Percentiles rank a stretch among this genome's conserved stretches.
phyloP scores from a whole-genome alignment of 2,797 vertebrate genomes.

The Alca torda region DNA sequence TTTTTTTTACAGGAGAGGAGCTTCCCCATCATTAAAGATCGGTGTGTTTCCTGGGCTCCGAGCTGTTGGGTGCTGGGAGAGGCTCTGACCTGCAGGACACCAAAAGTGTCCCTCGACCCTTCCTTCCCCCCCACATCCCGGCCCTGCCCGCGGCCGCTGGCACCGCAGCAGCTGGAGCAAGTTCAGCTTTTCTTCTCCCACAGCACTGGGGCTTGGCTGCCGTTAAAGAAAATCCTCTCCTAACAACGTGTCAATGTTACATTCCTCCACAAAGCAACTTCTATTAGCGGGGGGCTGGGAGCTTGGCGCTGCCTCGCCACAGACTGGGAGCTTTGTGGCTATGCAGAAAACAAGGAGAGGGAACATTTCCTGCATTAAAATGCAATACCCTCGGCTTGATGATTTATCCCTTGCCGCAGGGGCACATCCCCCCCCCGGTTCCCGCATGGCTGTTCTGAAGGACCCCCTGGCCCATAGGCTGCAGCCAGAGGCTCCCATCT shows the following conservation, averaged over 20 bases:
- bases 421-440: background rate
- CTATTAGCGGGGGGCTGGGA: slow-evolving; percentile 77
- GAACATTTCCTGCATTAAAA: slow-evolving; percentile 83
- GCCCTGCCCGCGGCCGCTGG: slow-evolving; percentile 60
- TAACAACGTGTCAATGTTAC: slow-evolving; percentile 84
- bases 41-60: slow-evolving; percentile 10
- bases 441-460: background rate
- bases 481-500: background rate
- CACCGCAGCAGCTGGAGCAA: slow-evolving; percentile 55
- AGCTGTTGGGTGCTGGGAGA: background rate
- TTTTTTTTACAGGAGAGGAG: slow-evolving; percentile 17
- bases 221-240: slow-evolving; percentile 79
- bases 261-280: slow-evolving; percentile 81
- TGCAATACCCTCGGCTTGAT: slow-evolving; percentile 57
- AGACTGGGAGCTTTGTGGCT: slow-evolving; percentile 81
- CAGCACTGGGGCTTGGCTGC: slow-evolving; percentile 77
- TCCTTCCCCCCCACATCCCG: background rate
- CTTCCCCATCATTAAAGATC: slow-evolving; percentile 10
- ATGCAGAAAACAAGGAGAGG: slow-evolving; percentile 67
- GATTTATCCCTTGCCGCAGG: slow-evolving; percentile 7
- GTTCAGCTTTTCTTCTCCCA: slow-evolving; percentile 64
- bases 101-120: background rate
- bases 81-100: slow-evolving; percentile 29
- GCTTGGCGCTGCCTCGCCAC: slow-evolving; percentile 75
- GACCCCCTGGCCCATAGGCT: background rate